Evolutionary conservation across 2,888 invertebrate species (phyloP).

Genomic region (Augochlorella aurata): DNA sequence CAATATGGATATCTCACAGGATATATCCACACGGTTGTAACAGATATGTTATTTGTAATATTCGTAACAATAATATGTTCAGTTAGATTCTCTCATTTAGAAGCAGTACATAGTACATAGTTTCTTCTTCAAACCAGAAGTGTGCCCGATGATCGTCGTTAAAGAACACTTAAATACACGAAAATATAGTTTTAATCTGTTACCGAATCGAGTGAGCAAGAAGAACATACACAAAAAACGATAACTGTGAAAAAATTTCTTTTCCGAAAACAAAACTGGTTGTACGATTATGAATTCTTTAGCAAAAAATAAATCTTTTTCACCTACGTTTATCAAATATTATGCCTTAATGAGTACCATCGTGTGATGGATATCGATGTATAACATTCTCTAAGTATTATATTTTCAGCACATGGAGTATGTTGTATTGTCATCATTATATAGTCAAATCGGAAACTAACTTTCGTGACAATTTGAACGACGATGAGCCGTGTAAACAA

Average conservation of each 20-base stretch:
- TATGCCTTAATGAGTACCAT: conserved; percentile 44
- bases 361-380: conserved; percentile 42
- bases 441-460: conserved; percentile 48
- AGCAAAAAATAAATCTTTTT: conserved; percentile 54
- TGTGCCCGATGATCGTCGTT: conserved; percentile 49
- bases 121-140: conserved; percentile 44
- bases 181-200: conserved; percentile 32
- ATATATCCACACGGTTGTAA: conserved; percentile 40
- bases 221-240: conserved; percentile 27
- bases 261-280: conserved; percentile 38
- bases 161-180: conserved; percentile 49
- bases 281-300: conserved; percentile 39
- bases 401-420: conserved; percentile 52
- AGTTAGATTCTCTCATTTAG: conserved; percentile 35
- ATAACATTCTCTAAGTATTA: conserved; percentile 49
- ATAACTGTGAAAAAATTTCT: conserved; percentile 23
- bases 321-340: conserved; percentile 47
- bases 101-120: conserved; percentile 46
- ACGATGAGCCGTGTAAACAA: conserved; percentile 58
- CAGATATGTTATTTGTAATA: conserved; percentile 28
- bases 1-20: conserved; percentile 31
- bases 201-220: conserved; percentile 32
- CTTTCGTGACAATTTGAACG: conserved; percentile 50
- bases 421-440: conserved; percentile 64
- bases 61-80: conserved; percentile 44